phyloP scores from a whole-genome alignment of 2,888 invertebrate genomes.

The Hyposoter dolosus region DNA sequence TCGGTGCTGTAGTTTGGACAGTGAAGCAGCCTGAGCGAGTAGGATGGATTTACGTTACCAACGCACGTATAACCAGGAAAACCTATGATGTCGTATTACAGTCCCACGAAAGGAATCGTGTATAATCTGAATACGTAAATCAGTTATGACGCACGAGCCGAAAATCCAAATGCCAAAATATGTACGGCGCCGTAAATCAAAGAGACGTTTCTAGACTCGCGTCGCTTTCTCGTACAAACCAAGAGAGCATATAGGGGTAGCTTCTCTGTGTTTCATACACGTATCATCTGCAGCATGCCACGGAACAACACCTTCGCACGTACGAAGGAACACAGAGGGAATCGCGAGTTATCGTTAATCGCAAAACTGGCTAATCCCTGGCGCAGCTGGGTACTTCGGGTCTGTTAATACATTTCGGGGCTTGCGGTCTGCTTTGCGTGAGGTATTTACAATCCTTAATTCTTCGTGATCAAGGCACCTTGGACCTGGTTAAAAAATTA shows the following conservation, averaged over 20 bases:
- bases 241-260: constrained; percentile 26
- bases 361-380: constrained; percentile 82
- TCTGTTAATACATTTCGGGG: constrained; percentile 52
- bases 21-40: not conserved
- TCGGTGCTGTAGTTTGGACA: constrained; percentile 14
- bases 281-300: constrained; percentile 52
- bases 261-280: constrained; percentile 57
- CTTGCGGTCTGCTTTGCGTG: constrained; percentile 10
- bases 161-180: constrained; percentile 77
- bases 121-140: constrained; percentile 69
- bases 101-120: constrained; percentile 51
- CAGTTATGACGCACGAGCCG: constrained; percentile 69
- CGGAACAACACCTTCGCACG: constrained; percentile 31
- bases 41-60: constrained; percentile 4
- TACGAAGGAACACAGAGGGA: constrained; percentile 23
- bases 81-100: constrained; percentile 58
- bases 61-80: not conserved
- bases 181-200: constrained; percentile 76
- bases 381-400: constrained; percentile 78
- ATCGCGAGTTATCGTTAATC: constrained; percentile 81
- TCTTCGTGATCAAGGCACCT: constrained; percentile 1
- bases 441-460: constrained; percentile 1
- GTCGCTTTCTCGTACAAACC: constrained; percentile 23
- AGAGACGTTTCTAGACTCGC: constrained; percentile 53
- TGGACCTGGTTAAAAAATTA: constrained; percentile 26